Evolutionary conservation across 1,140 invertebrate genomes (phyloP).

Genomic region (Drosophila triauraria): DNA sequence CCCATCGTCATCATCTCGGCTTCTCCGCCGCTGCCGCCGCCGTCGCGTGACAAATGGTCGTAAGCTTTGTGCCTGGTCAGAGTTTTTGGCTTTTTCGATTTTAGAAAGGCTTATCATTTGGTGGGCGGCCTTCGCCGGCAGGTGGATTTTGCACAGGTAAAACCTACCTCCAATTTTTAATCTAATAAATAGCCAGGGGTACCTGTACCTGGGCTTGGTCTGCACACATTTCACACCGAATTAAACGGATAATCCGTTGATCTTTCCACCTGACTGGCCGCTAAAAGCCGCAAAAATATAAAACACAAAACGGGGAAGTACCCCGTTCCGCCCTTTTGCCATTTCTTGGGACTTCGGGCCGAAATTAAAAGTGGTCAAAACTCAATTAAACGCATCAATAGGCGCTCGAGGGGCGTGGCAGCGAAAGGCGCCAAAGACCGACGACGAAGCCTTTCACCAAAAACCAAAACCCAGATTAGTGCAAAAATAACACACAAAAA

Average conservation of each 20-base stretch:
- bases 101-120: slow-evolving; percentile 73
- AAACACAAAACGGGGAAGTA: slow-evolving; percentile 14
- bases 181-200: not conserved
- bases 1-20: slow-evolving; percentile 4
- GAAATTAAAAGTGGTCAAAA: slow-evolving; percentile 41
- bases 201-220: slow-evolving; percentile 25
- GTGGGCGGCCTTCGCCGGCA: slow-evolving; percentile 36
- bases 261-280: slow-evolving; percentile 7
- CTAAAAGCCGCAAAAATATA: not conserved
- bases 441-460: slow-evolving; percentile 58
- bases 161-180: not conserved
- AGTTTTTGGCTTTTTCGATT: slow-evolving; percentile 30
- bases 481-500: slow-evolving; percentile 11
- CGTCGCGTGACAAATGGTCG: slow-evolving; percentile 70
- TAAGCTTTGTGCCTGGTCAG: slow-evolving; percentile 44
- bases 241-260: slow-evolving; percentile 14
- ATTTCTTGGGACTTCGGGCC: slow-evolving; percentile 18
- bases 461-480: not conserved
- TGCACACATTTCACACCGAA: slow-evolving; percentile 31
- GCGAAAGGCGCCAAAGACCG: slow-evolving; percentile 55
- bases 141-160: slow-evolving; percentile 17
- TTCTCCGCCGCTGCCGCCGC: not conserved
- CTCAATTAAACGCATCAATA: slow-evolving; percentile 77
- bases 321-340: slow-evolving; percentile 5
- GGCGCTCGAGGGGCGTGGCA: slow-evolving; percentile 59